Evolutionary conservation across 2,888 invertebrate genomes (phyloP).

Genomic region (Graphium colonna): DNA sequence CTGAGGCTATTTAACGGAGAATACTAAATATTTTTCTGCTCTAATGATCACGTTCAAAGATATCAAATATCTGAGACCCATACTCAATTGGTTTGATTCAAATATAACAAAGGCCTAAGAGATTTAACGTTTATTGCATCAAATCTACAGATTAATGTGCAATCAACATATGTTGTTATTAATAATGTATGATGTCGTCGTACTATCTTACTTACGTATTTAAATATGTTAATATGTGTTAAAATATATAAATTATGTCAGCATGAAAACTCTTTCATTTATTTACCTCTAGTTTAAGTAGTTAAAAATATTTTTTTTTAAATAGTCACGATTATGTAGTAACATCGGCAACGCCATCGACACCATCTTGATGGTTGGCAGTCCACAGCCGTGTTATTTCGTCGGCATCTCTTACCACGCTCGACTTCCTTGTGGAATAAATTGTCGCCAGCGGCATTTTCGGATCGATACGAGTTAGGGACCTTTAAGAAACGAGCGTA

Average conservation of each 20-base stretch:
- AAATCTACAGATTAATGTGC: conserved; percentile 24
- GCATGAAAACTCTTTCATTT: conserved; percentile 50
- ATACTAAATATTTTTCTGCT: conserved; percentile 57
- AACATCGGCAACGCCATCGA: no score
- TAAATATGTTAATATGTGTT: conserved; percentile 59
- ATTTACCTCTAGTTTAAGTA: no score
- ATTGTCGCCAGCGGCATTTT: no score
- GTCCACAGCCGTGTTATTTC: no score
- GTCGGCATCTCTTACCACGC: no score
- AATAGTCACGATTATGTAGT: no score
- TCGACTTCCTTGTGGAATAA: no score
- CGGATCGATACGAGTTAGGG: no score
- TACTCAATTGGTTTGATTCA: conserved; percentile 33
- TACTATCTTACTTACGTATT: conserved; percentile 56
- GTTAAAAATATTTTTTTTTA: no score
- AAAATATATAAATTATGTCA: conserved; percentile 70
- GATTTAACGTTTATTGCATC: conserved; percentile 23
- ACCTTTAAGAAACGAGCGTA: no score
- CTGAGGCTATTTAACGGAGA: conserved; percentile 44
- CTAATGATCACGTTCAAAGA: conserved; percentile 53
- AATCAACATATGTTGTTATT: conserved; percentile 38
- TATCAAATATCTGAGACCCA: conserved; percentile 61
- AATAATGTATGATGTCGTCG: conserved; percentile 47
- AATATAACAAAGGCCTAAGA: conserved; percentile 50
- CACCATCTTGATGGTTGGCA: no score